Percentiles rank a stretch among this genome's conserved stretches.
Conservation (phyloP, 2,888 invertebrate genomes). For the Euplexia lucipara region DNA sequence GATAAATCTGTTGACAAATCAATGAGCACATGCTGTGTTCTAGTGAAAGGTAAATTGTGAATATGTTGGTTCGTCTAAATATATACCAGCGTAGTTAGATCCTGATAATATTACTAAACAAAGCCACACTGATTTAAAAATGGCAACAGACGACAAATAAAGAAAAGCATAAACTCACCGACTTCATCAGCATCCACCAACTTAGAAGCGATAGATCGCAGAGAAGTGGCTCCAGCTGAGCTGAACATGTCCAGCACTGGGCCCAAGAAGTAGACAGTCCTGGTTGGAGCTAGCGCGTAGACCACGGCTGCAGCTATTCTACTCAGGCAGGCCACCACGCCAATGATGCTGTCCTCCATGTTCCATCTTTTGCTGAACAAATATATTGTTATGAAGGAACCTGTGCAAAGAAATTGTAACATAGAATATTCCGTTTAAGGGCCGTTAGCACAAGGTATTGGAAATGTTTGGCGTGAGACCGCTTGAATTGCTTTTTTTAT, state of each 20-base stretch:
- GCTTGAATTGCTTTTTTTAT: too few relatives aligned
- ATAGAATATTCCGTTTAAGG: conserved; percentile 35
- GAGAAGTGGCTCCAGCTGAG: conserved; percentile 90
- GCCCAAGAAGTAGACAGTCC: conserved; percentile 88
- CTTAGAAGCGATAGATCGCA: conserved; percentile 91
- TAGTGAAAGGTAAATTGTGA: too few relatives aligned
- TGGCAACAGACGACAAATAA: not conserved
- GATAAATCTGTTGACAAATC: not conserved
- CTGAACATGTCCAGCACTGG: conserved; percentile 90
- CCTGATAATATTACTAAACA: too few relatives aligned
- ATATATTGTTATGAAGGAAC: conserved; percentile 89
- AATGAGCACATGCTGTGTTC: too few relatives aligned
- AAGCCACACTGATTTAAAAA: too few relatives aligned
- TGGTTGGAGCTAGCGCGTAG: conserved; percentile 87
- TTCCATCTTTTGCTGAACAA: conserved; percentile 88
- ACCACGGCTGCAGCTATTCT: conserved; percentile 88
- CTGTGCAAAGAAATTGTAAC: conserved; percentile 71
- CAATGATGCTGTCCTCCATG: conserved; percentile 88
- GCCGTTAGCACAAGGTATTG: too few relatives aligned
- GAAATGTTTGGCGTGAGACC: too few relatives aligned
- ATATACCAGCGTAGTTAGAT: too few relatives aligned
- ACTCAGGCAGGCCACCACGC: conserved; percentile 88
- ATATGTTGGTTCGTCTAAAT: too few relatives aligned
- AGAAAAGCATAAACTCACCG: conserved; percentile 77
- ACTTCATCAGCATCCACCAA: conserved; percentile 90